phyloP scores from a whole-genome alignment of 2,888 invertebrate genomes.

The Morpho helenor region DNA sequence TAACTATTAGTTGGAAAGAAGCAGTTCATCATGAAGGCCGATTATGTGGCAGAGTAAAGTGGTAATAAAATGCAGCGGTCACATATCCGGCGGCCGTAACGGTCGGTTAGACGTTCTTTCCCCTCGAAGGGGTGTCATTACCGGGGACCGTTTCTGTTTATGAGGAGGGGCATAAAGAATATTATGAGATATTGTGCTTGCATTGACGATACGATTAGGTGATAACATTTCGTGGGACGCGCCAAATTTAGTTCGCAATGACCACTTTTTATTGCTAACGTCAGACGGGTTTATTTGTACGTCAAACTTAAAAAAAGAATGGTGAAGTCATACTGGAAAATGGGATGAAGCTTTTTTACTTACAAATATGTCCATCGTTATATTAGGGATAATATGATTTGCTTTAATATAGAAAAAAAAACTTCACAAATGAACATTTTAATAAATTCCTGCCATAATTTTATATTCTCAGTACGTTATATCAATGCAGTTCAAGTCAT shows the following conservation, averaged over 20 bases:
- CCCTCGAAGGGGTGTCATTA: conserved; percentile 70
- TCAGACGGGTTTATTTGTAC: conserved; percentile 3
- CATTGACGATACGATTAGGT: conserved; percentile 68
- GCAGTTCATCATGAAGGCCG: conserved; percentile 75
- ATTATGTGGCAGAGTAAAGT: conserved; percentile 78
- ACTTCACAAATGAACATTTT: no score
- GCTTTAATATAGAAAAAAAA: no score
- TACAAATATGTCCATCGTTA: no score
- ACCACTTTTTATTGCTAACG: conserved; percentile 46
- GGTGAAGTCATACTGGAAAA: no score
- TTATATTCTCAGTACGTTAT: no score
- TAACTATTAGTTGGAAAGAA: conserved; percentile 62
- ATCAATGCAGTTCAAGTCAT: no score
- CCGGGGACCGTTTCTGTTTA: conserved; percentile 74
- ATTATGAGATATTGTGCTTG: conserved; percentile 74
- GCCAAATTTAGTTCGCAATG: conserved; percentile 54
- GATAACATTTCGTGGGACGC: conserved; percentile 60
- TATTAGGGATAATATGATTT: no score
- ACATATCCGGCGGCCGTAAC: conserved; percentile 74
- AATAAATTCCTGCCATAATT: no score
- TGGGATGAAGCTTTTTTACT: no score
- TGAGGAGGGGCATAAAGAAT: conserved; percentile 75
- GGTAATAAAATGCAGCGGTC: conserved; percentile 80
- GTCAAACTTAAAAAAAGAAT: not conserved
- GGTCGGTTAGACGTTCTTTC: conserved; percentile 69